phyloP scores from a whole-genome alignment of 2,113 vertebrate genomes.

The Brachyhypopomus occidentalis region DNA sequence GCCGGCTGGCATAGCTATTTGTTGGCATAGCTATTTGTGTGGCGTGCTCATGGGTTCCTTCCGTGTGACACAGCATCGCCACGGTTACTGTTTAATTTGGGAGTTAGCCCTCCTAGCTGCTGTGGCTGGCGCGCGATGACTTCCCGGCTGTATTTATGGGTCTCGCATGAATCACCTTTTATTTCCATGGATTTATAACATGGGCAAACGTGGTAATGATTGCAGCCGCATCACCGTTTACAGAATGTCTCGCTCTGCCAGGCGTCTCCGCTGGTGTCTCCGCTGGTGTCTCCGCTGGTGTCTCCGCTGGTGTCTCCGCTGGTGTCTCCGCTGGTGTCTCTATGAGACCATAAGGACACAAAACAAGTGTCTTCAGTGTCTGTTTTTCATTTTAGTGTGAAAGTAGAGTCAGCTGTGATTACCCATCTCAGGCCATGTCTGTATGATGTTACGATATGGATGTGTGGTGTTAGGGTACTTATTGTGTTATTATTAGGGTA shows the following conservation, averaged over 20 bases:
- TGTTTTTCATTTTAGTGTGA: neutral
- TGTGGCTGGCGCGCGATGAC: neutral
- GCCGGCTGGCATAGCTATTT: neutral
- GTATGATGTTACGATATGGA: too few relatives aligned
- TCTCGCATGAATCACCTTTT: conserved; percentile 12
- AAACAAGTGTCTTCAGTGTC: too few relatives aligned
- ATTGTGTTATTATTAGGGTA: too few relatives aligned
- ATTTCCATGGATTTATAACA: neutral
- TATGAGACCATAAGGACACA: neutral
- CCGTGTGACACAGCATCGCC: neutral
- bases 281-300: too few relatives aligned
- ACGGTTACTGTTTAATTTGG: neutral
- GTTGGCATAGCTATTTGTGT: conserved; percentile 16
- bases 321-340: too few relatives aligned
- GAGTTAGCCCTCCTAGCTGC: neutral
- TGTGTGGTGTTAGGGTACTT: too few relatives aligned
- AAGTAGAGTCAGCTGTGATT: neutral
- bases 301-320: too few relatives aligned
- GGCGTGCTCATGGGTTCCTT: conserved; percentile 20
- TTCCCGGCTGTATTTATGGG: conserved; percentile 6
- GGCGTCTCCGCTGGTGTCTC: neutral
- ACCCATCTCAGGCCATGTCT: too few relatives aligned
- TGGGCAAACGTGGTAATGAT: neutral
- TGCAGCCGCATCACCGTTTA: neutral
- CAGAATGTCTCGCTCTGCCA: neutral